Conservation (phyloP, 2,888 invertebrate genomes). For the Melieria crassipennis region DNA sequence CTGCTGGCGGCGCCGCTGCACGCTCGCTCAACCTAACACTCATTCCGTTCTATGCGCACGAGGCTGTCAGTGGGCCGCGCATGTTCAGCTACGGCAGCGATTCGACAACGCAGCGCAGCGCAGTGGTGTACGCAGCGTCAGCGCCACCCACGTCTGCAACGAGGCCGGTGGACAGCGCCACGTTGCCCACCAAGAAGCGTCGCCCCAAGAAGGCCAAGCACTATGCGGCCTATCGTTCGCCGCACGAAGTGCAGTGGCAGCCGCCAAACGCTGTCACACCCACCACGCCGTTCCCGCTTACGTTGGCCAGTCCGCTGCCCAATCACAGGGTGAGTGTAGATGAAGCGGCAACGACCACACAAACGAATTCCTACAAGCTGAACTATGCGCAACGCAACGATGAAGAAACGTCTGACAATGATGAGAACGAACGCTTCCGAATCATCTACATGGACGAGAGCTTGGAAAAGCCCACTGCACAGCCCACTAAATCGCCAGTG, state of each 20-base stretch:
- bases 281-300: constrained; percentile 37
- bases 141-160: constrained; percentile 23
- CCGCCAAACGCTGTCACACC: constrained; percentile 31
- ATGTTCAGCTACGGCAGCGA: background rate
- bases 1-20: constrained; percentile 31
- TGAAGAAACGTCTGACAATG: constrained; percentile 18
- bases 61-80: constrained; percentile 50
- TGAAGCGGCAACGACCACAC: constrained; percentile 26
- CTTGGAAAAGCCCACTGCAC: constrained; percentile 47
- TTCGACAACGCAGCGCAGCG: constrained; percentile 22
- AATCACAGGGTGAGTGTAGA: constrained; percentile 48
- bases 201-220: constrained; percentile 49
- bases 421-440: constrained; percentile 44
- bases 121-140: constrained; percentile 44
- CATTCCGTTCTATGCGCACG: constrained; percentile 62
- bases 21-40: constrained; percentile 54
- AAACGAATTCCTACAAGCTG: constrained; percentile 31
- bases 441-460: constrained; percentile 55
- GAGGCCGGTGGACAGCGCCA: background rate
- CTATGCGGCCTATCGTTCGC: constrained; percentile 52
- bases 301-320: constrained; percentile 40
- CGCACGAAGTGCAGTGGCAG: constrained; percentile 52
- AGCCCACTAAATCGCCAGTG: constrained; percentile 33
- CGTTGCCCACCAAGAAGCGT: constrained; percentile 26
- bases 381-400: constrained; percentile 21